These are phyloP conservation scores for Bombus haemorrhoidalis DNA, from an alignment of 1,140 invertebrate species.

Conservation along the genomic window DNA sequence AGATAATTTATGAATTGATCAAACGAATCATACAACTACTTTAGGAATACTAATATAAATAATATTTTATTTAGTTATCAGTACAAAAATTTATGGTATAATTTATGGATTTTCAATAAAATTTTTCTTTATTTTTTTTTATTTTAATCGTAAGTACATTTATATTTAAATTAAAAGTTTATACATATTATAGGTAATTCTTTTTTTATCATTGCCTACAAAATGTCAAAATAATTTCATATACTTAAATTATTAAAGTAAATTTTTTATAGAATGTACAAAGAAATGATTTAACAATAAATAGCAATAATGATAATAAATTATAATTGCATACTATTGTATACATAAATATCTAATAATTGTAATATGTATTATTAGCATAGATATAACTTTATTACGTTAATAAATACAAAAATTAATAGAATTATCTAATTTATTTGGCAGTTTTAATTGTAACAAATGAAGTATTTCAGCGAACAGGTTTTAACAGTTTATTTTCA, in stretches of 20 bases:
- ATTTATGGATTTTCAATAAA: background rate
- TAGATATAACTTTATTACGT: background rate
- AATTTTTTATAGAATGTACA: background rate
- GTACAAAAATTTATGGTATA: background rate
- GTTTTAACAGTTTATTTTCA: background rate
- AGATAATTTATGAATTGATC: background rate
- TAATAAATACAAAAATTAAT: conserved; percentile 11
- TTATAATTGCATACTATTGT: background rate
- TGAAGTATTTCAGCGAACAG: background rate
- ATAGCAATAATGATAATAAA: background rate
- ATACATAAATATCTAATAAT: background rate
- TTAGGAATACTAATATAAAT: background rate
- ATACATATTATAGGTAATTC: background rate
- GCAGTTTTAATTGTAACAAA: conserved; percentile 29
- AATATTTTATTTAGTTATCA: background rate
- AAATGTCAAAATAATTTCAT: background rate
- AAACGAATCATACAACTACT: background rate
- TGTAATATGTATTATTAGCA: background rate
- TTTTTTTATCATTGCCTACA: background rate
- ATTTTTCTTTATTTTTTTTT: background rate
- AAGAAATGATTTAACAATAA: background rate
- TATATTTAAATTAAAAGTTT: background rate
- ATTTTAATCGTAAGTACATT: background rate
- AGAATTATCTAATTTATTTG: conserved; percentile 26
- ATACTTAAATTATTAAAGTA: background rate